Percentiles rank a stretch among this genome's conserved stretches.
Evolutionary conservation across 2,113 vertebrate species (phyloP).

Genomic region (Psammodynastes pulverulentus): DNA sequence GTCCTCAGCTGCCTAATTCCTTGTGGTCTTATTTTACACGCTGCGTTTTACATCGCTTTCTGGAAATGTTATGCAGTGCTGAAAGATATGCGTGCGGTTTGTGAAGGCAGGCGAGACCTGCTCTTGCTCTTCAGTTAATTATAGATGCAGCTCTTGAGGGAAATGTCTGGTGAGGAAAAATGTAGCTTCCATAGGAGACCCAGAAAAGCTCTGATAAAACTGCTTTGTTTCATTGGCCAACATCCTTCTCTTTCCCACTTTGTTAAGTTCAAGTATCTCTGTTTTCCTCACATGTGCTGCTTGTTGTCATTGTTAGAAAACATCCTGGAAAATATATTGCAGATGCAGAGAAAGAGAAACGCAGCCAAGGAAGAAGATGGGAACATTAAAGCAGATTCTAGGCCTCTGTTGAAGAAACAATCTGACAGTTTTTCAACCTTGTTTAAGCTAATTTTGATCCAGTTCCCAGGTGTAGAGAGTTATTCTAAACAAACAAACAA

Average conservation of each 20-base stretch:
- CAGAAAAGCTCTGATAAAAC: background rate
- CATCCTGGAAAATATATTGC: background rate
- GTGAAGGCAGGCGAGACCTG: background rate
- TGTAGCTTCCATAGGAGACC: conserved; percentile 19
- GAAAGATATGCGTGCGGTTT: conserved; percentile 30
- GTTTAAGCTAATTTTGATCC: background rate
- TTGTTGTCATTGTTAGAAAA: background rate
- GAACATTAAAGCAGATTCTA: background rate
- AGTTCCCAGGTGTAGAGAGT: background rate
- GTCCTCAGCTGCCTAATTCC: conserved; percentile 34
- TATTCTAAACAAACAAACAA: background rate
- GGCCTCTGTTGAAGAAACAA: background rate
- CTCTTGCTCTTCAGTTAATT: conserved; percentile 32
- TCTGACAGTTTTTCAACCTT: background rate
- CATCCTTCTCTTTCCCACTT: background rate
- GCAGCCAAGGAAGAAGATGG: too few species aligned
- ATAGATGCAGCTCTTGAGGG: conserved; percentile 41
- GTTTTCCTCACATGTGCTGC: background rate
- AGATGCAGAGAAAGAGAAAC: background rate
- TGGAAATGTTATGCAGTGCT: conserved; percentile 22
- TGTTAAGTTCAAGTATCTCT: background rate
- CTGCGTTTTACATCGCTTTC: conserved; percentile 37
- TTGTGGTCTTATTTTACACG: conserved; percentile 45
- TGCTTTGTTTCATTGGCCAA: background rate
- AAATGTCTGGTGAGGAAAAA: background rate